These are phyloP conservation scores for Agriotes lineatus DNA, from an alignment of 2,888 invertebrate genomes.

Conservation along the genomic window DNA sequence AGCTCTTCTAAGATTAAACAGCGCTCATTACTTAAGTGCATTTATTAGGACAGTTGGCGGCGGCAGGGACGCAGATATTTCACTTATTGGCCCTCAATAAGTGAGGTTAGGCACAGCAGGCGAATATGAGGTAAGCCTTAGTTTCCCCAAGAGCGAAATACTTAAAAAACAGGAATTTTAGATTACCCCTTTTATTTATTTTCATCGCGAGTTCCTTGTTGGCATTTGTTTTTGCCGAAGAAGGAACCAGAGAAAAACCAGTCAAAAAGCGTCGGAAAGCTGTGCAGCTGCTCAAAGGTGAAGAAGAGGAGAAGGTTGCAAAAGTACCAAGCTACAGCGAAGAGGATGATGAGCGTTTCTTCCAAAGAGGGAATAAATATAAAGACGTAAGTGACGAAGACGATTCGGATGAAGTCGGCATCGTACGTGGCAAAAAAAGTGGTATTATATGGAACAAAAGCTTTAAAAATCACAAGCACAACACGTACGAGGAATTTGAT, in stretches of 20 bases:
- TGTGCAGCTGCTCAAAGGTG: not conserved
- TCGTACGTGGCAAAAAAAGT: not conserved
- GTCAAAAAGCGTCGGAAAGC: not conserved
- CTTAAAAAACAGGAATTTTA: no score
- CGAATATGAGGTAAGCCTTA: no score
- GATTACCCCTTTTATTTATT: no score
- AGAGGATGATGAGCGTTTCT: not conserved
- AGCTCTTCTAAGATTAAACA: conserved; percentile 17
- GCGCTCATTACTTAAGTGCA: not conserved
- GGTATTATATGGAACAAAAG: not conserved
- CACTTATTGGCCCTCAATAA: no score
- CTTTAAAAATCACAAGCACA: not conserved
- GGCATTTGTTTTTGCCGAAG: not conserved
- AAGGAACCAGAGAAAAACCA: not conserved
- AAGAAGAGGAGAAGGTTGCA: not conserved
- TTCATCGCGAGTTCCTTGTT: no score
- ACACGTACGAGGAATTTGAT: not conserved
- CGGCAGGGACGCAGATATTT: no score
- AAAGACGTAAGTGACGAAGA: not conserved
- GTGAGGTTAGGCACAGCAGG: no score
- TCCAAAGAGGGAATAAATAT: not conserved
- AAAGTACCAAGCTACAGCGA: not conserved
- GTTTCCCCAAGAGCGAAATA: no score
- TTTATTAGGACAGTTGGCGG: not conserved
- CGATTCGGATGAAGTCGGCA: not conserved